These are phyloP conservation scores for Heliconius hermathena DNA, from an alignment of 1,140 invertebrate genomes.

Conservation along the genomic window DNA sequence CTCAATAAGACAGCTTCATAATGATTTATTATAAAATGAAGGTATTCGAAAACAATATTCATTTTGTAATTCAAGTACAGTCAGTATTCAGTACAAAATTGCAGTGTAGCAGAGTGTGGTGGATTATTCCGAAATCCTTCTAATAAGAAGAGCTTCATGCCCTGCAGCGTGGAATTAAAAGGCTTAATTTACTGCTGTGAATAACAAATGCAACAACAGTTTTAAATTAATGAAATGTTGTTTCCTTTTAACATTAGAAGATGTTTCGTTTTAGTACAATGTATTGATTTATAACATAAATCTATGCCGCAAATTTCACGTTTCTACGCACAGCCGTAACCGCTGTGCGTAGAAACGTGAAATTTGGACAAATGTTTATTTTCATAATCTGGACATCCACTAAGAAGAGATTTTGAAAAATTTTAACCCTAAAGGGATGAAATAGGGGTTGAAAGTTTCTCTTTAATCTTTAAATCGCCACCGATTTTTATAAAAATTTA, in stretches of 20 bases:
- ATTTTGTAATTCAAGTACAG: neutral
- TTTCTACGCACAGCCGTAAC: too few relatives aligned
- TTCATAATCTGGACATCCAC: too few relatives aligned
- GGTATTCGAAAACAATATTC: neutral
- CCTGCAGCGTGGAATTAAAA: conserved; percentile 39
- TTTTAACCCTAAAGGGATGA: too few relatives aligned
- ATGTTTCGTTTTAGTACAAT: neutral
- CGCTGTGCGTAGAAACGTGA: too few relatives aligned
- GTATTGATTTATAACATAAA: neutral
- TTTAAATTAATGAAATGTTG: neutral
- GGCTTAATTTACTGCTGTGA: conserved; percentile 35
- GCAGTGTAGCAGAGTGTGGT: conserved; percentile 17
- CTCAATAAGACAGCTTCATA: neutral
- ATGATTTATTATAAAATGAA: neutral
- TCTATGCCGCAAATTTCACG: too few relatives aligned
- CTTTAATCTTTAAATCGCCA: too few relatives aligned
- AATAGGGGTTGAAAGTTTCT: too few relatives aligned
- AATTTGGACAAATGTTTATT: too few relatives aligned
- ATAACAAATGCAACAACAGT: conserved; percentile 20
- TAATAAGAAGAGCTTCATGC: conserved; percentile 35
- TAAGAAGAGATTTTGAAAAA: too few relatives aligned
- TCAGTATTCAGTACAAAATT: neutral
- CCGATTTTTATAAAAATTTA: too few relatives aligned
- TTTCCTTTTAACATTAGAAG: neutral
- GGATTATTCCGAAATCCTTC: conserved; percentile 36